Evolutionary conservation across 2,888 invertebrate species (phyloP).

Genomic region (Horisme vitalbata): DNA sequence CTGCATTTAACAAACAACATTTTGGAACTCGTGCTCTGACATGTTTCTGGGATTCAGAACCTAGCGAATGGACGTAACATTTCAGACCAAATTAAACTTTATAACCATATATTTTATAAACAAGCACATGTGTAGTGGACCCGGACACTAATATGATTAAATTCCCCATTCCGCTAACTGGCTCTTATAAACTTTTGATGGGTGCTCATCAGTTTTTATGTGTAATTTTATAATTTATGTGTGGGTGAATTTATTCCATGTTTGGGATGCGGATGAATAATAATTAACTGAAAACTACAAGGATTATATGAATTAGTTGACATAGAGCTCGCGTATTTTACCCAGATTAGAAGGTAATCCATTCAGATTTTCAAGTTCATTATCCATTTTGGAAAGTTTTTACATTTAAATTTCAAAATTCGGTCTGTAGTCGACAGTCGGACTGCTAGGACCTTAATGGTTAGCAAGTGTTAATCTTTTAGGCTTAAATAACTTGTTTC

Average conservation of each 20-base stretch:
- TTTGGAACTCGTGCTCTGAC: too few species aligned
- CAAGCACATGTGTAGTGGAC: slow-evolving; percentile 6
- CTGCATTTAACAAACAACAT: slow-evolving; percentile 15
- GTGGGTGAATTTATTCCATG: not conserved
- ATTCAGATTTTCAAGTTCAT: too few species aligned
- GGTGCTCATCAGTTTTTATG: slow-evolving; percentile 12
- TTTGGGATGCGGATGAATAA: not conserved
- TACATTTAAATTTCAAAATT: too few species aligned
- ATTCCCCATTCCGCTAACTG: slow-evolving; percentile 17
- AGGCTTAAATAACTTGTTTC: too few species aligned
- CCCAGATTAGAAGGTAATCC: too few species aligned
- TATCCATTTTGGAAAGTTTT: too few species aligned
- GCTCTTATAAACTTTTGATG: slow-evolving; percentile 17
- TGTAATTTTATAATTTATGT: not conserved
- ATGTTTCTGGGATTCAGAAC: slow-evolving; percentile 12
- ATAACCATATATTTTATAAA: slow-evolving; percentile 2
- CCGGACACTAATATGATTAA: slow-evolving; percentile 16
- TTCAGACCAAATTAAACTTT: slow-evolving; percentile 14
- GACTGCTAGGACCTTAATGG: too few species aligned
- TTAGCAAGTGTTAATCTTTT: too few species aligned
- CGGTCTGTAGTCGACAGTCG: too few species aligned
- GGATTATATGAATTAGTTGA: too few species aligned
- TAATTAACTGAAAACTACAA: too few species aligned
- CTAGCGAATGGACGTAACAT: slow-evolving; percentile 1
- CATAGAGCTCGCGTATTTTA: too few species aligned